phyloP scores from a whole-genome alignment of 2,888 invertebrate genomes.

The Calliphora vomitoria region DNA sequence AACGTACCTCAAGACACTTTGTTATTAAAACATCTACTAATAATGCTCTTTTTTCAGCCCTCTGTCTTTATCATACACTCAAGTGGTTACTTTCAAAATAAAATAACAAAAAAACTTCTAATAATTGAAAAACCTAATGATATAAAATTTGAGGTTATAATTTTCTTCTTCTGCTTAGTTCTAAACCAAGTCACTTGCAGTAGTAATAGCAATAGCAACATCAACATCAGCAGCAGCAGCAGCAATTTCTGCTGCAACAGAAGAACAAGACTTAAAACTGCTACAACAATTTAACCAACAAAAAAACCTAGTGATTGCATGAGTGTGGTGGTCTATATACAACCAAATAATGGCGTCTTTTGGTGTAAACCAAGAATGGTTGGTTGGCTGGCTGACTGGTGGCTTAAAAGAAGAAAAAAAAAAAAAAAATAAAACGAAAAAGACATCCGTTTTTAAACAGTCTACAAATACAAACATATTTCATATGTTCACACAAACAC shows the following conservation, averaged over 20 bases:
- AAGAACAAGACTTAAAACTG: slow-evolving; percentile 43
- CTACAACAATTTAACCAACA: slow-evolving; percentile 59
- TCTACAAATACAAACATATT: slow-evolving; percentile 52
- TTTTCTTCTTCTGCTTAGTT: not conserved
- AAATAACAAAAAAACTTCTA: slow-evolving; percentile 33
- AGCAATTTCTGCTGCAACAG: slow-evolving; percentile 26
- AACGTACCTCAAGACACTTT: too few species aligned
- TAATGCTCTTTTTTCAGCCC: not conserved
- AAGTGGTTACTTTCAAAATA: not conserved
- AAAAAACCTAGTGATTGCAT: slow-evolving; percentile 65
- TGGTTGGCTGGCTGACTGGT: slow-evolving; percentile 71
- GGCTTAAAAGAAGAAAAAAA: slow-evolving; percentile 59
- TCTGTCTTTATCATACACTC: not conserved
- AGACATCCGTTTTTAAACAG: slow-evolving; percentile 63
- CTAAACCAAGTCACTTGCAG: slow-evolving; percentile 54
- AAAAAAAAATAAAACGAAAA: slow-evolving; percentile 39
- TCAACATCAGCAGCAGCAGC: slow-evolving; percentile 8
- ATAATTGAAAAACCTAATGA: slow-evolving; percentile 70
- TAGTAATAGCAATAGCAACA: not conserved
- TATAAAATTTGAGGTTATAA: slow-evolving; percentile 69
- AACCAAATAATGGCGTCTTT: slow-evolving; percentile 74
- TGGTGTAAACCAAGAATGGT: slow-evolving; percentile 74
- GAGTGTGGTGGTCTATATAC: slow-evolving; percentile 72
- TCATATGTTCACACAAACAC: not conserved
- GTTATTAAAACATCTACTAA: not conserved